These are phyloP conservation scores for Nibea coibor DNA, from an alignment of 2,113 vertebrate species.

Conservation along the genomic window DNA sequence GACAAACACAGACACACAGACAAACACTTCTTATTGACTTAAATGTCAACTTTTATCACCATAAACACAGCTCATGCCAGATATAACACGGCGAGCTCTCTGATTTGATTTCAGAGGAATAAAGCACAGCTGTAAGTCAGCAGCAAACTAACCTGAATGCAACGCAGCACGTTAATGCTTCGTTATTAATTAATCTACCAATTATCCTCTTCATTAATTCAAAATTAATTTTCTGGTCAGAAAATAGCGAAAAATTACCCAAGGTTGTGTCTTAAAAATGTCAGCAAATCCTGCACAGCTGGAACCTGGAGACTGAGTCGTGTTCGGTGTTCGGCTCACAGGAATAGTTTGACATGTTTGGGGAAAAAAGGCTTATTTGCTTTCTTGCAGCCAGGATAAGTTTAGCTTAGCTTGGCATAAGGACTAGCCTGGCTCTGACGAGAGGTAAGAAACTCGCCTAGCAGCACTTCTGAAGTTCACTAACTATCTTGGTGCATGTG, in stretches of 20 bases:
- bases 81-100: background rate
- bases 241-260: too few species aligned
- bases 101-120: background rate
- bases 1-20: background rate
- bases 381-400: too few species aligned
- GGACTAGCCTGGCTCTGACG: too few species aligned
- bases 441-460: too few species aligned
- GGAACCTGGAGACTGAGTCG: background rate
- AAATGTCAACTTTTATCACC: constrained; percentile 24
- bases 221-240: too few species aligned
- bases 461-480: background rate
- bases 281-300: background rate
- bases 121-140: constrained; percentile 1
- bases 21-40: constrained; percentile 7
- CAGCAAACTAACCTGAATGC: background rate
- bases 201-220: background rate
- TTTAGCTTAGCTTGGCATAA: too few species aligned
- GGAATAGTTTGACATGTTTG: background rate
- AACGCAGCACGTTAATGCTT: background rate
- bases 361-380: too few species aligned
- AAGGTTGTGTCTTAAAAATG: too few species aligned
- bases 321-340: too few species aligned
- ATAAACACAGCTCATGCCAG: background rate
- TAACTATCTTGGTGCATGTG: too few species aligned
- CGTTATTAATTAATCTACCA: too few species aligned